A percentile compares a stretch with the other conserved stretches of the same genome.
phyloP scores from a whole-genome alignment of 2,113 vertebrate genomes.

The Callipepla squamata region DNA sequence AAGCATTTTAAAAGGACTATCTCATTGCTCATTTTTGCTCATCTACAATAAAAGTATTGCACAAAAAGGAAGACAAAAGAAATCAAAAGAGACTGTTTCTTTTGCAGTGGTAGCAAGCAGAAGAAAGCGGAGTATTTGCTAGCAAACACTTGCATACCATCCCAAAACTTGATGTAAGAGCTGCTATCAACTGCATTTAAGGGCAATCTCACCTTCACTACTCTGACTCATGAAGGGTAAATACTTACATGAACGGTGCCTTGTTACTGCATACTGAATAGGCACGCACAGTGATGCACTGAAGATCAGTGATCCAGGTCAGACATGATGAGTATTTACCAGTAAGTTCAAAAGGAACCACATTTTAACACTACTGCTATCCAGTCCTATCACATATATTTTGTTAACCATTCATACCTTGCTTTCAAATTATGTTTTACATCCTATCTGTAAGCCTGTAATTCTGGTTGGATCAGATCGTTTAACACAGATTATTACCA shows the following conservation, averaged over 20 bases:
- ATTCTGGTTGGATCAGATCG: slow-evolving; percentile 27
- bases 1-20: not conserved
- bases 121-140: not conserved
- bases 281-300: not conserved
- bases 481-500: not conserved
- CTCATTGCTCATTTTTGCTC: not conserved
- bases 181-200: not conserved
- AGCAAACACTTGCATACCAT: accelerated
- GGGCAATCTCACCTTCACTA: not conserved
- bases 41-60: not conserved
- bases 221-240: not conserved
- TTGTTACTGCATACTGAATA: not conserved
- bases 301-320: not conserved
- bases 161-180: not conserved
- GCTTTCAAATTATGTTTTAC: slow-evolving; percentile 19
- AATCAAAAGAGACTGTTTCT: accelerated
- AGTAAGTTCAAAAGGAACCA: slow-evolving; percentile 3
- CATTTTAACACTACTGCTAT: not conserved
- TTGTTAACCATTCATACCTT: not conserved
- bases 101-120: not conserved
- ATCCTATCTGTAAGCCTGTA: not conserved
- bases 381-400: not conserved
- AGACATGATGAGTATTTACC: not conserved
- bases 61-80: not conserved
- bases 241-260: not conserved